A percentile compares a stretch with the other conserved stretches of the same genome.
Conservation (phyloP, 2,113 vertebrate genomes). For the Seriola dumerili region DNA sequence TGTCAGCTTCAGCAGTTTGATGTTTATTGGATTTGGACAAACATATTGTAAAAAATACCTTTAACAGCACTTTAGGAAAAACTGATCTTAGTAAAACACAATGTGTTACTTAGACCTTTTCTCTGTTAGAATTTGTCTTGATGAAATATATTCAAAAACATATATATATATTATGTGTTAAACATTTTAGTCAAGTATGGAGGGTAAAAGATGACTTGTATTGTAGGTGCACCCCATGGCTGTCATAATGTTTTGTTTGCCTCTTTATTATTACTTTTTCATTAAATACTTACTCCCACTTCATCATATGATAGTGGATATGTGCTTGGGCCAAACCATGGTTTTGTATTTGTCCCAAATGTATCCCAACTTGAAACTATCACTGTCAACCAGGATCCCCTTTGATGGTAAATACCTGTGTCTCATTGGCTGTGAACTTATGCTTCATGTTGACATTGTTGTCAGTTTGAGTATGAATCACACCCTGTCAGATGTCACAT, state of each 20-base stretch:
- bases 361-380: background rate
- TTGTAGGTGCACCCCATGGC: too few relatives aligned
- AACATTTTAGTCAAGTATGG: background rate
- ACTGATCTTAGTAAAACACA: background rate
- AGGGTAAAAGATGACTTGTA: background rate
- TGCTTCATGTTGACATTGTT: conserved; percentile 56
- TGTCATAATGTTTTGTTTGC: background rate
- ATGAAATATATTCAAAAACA: background rate
- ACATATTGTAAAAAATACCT: background rate
- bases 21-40: conserved; percentile 23
- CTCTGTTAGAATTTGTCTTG: background rate
- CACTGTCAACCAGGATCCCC: background rate
- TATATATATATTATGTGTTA: background rate
- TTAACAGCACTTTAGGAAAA: background rate
- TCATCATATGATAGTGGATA: background rate
- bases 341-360: background rate
- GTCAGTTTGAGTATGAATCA: conserved; percentile 58
- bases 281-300: background rate
- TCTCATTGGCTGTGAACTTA: conserved; percentile 38
- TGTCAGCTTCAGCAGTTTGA: conserved; percentile 13
- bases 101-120: background rate
- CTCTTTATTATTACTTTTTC: background rate
- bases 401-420: conserved; percentile 42
- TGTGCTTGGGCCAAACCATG: background rate
- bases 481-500: conserved; percentile 32